Evolutionary conservation across 2,113 vertebrate genomes (phyloP).

Genomic region (Chionomys nivalis): DNA sequence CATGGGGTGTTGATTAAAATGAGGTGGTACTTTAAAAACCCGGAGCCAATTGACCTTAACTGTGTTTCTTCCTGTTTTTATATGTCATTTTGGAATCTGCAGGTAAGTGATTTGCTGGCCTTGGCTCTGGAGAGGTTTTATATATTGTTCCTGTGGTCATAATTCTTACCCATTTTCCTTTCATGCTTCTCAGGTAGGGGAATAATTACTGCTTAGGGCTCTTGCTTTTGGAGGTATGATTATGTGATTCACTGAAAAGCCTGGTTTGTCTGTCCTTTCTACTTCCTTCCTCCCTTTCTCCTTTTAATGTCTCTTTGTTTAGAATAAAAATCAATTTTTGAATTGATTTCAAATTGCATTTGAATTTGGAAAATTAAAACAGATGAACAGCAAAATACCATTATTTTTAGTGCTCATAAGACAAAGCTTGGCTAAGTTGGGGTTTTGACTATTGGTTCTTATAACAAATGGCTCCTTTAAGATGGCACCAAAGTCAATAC

Average conservation of each 20-base stretch:
- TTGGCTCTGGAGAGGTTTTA: constrained; percentile 62
- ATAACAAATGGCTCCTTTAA: constrained; percentile 84
- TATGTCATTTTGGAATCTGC: constrained; percentile 60
- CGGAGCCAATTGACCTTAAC: constrained; percentile 63
- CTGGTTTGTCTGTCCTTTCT: constrained; percentile 63
- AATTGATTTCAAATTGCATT: constrained; percentile 79
- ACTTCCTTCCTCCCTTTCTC: constrained; percentile 69
- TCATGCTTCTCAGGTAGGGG: constrained; percentile 57
- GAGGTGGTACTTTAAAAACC: constrained; percentile 60
- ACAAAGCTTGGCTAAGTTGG: constrained; percentile 78
- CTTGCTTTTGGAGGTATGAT: constrained; percentile 63
- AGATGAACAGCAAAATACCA: constrained; percentile 75
- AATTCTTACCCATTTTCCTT: constrained; percentile 74
- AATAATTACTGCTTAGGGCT: constrained; percentile 68
- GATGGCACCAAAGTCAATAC: constrained; percentile 84
- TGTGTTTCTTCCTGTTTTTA: constrained; percentile 65
- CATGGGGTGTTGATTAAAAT: constrained; percentile 59
- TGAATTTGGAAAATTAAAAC: constrained; percentile 80
- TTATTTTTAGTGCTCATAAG: constrained; percentile 80
- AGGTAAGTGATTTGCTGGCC: constrained; percentile 66
- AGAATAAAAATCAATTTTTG: constrained; percentile 72
- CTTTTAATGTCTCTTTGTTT: constrained; percentile 61
- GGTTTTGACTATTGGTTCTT: constrained; percentile 83
- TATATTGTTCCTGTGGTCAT: constrained; percentile 62
- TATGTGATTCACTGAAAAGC: constrained; percentile 64